Base-by-base conservation (phyloP, 2,113 vertebrate species). In the Pachypanchax playfairii region DNA sequence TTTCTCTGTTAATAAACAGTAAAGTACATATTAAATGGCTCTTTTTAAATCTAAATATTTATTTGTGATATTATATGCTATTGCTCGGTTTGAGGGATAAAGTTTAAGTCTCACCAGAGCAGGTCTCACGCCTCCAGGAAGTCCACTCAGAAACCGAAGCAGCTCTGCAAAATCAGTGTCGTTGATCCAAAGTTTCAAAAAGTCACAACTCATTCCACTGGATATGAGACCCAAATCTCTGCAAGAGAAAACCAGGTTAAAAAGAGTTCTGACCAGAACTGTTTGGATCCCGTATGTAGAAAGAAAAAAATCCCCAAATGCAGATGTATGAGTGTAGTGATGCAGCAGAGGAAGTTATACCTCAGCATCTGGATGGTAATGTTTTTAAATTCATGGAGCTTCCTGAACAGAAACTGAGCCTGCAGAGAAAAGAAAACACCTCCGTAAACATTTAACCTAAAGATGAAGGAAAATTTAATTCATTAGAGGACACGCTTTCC, bases 351-450 rank as follows among this genome's bases (percentile, higher is more conserved):
- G 43, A 73, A 67, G 93, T 92, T 86, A n/a, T n/a, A 95, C 95
- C 89, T 88, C 25, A 92, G 58, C 28, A 75, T 87, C 41, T 76
- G 85, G 57, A 80, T 82, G 59, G 91, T 95, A 52, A 89, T 39
- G 42, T 93, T 93, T 74, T 75, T 64, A 42, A 79, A 70, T 52
- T 85, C 66, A 21, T 87, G 77, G 79, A 93, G 87, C 88, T 88
- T 93, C 80, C 84, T 92, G 80, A 94, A 95, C 36, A 96, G 87
- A 82, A 94, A 88, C 66, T 94, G 94, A 79, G 93, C 90, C 95
- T 96, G 77, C 53, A 20, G 18, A 56, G 54, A 88, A 22, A 26
- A 51, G 85, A 44, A 67, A 41, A 39, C 24, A 39, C 36, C 4
- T 39, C 15, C 6, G 36, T 39, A 13, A 39, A 5, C 14, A 39